Evolutionary conservation across 2,888 invertebrate genomes (phyloP), one percentile per base, ranked within the genome.

Genomic region (Agrilus cyanescens): DNA sequence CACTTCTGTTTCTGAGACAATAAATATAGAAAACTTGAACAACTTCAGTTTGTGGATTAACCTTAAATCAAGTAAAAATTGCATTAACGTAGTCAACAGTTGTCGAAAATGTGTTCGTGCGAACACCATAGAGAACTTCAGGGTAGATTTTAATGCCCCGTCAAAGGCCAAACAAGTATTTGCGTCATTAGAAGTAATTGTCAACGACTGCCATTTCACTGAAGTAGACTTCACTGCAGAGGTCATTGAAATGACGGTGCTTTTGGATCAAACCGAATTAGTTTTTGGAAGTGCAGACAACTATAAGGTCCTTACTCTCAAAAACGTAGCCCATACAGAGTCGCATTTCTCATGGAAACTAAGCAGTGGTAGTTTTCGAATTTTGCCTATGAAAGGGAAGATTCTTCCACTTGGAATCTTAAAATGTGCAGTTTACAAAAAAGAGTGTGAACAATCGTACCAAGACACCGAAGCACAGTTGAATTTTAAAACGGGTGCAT

Each of bases 321-420:
- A 25, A 8, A 25, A 25, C 10, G 8, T 25, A 25, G 25, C 10
- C 10, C 10, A 25, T 25, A 10, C 25, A 25, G 10, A 10, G 2
- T 25, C 10, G 4, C 2, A 12, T 12, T 75, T 72, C 60, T 57
- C 67, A 38, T 71, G 77, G 54, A 60, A 72, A 29, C 62, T 76
- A 37, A 72, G 72, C 1, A 53, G 67, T 12, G 60, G 69, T 38
- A 68, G 72, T 38, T 64, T 75, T 49, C 61, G 46, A 43, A 63
- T 79, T 38, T 62, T 69, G 50, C 79, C 79, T 1, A 61, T 63
- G 55, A 56, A 47, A 45, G 79, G 78, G 18, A 62, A 52, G 1
- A 70, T 78, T 42, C 62, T 71, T 12, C 70, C 73, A 12, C 71
- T 4, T 10, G 25, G 25, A 2, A 10, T 25, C 1, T 25, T 25